These are phyloP conservation scores for Petaurus breviceps DNA, from an alignment of 2,113 vertebrate genomes.

Conservation along the genomic window DNA sequence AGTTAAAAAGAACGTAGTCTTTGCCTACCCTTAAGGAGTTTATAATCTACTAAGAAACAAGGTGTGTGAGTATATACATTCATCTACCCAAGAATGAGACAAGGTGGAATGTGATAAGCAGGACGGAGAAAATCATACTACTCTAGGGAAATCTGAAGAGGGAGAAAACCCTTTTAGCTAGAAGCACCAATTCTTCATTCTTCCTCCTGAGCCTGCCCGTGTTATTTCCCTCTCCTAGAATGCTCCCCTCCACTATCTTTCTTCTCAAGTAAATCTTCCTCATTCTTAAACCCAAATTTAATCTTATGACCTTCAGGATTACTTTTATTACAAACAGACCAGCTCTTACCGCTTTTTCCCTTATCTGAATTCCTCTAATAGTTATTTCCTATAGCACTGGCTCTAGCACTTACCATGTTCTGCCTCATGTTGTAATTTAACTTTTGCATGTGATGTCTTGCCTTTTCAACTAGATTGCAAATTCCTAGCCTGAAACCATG, in stretches of 20 bases:
- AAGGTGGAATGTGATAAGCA: neutral
- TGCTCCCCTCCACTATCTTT: too few species aligned
- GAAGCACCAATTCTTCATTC: neutral
- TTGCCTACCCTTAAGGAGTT: neutral
- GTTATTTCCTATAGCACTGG: neutral
- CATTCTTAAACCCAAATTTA: neutral
- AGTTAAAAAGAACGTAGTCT: neutral
- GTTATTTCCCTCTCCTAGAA: neutral
- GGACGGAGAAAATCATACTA: neutral
- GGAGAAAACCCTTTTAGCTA: neutral
- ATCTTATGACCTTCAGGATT: neutral
- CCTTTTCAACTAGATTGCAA: neutral
- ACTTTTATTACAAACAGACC: neutral
- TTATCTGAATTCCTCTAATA: neutral
- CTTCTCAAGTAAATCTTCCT: neutral
- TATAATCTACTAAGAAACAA: neutral
- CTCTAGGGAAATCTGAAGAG: neutral
- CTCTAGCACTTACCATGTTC: neutral
- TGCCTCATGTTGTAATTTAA: neutral
- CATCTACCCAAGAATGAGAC: neutral
- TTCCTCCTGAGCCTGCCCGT: neutral
- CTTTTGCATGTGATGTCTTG: neutral
- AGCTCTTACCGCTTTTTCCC: neutral
- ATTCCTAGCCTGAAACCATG: neutral
- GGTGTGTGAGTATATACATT: neutral